A percentile compares a stretch with the other conserved stretches of the same genome.
phyloP scores from a whole-genome alignment of 2,113 vertebrate species.

The Osmerus eperlanus region DNA sequence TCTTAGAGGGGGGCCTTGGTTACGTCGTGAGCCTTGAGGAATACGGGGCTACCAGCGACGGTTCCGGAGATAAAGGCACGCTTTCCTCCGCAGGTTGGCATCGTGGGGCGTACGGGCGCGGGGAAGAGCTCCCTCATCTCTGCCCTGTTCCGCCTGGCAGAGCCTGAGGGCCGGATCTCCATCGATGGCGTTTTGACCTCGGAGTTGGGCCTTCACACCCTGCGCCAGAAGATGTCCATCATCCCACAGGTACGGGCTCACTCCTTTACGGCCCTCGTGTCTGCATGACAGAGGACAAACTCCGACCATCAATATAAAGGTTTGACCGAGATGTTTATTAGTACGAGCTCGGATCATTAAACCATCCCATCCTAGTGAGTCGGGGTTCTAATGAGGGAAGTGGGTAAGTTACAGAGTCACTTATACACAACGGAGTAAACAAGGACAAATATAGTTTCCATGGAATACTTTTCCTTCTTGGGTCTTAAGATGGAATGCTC shows the following conservation, averaged over 20 bases:
- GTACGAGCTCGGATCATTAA: too few species aligned
- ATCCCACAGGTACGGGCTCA: slow-evolving; percentile 83
- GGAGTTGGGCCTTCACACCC: slow-evolving; percentile 85
- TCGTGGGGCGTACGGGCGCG: slow-evolving; percentile 90
- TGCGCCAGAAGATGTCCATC: slow-evolving; percentile 92
- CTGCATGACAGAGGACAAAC: too few species aligned
- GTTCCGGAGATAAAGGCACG: not conserved
- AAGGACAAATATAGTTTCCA: too few species aligned
- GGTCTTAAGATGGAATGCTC: too few species aligned
- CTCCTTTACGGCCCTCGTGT: too few species aligned
- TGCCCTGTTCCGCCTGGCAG: slow-evolving; percentile 87
- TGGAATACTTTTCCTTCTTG: too few species aligned
- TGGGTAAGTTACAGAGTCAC: too few species aligned
- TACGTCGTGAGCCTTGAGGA: not conserved
- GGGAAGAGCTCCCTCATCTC: slow-evolving; percentile 91
- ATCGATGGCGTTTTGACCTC: slow-evolving; percentile 87
- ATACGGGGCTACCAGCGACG: not conserved
- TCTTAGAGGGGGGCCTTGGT: not conserved
- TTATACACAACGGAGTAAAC: too few species aligned
- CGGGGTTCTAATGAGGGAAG: too few species aligned
- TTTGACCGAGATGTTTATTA: too few species aligned
- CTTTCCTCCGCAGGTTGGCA: slow-evolving; percentile 78
- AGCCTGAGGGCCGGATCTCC: slow-evolving; percentile 86
- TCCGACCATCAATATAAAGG: too few species aligned
- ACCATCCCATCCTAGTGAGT: too few species aligned